A percentile compares a stretch with the other conserved stretches of the same genome.
Conservation (phyloP, 2,797 vertebrate genomes). For the Myotis pilosus region DNA sequence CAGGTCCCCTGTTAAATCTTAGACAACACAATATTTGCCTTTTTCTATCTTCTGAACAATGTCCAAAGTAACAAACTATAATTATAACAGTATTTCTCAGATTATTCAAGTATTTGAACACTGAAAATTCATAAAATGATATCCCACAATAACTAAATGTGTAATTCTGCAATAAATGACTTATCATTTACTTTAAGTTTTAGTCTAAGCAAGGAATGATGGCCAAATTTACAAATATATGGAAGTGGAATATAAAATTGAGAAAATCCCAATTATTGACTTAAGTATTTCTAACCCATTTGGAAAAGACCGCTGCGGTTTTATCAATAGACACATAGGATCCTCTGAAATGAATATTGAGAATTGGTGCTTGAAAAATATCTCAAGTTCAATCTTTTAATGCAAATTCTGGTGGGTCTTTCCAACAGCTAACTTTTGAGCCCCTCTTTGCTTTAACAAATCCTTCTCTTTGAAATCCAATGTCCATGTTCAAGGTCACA, state of each 20-base stretch:
- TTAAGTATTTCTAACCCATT: neutral
- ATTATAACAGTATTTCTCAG: neutral
- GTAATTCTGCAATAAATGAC: neutral
- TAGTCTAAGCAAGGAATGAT: neutral
- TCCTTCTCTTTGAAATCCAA: conserved; percentile 19
- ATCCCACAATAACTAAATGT: neutral
- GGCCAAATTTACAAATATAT: neutral
- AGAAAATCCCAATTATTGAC: neutral
- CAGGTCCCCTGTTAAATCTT: neutral
- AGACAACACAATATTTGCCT: neutral
- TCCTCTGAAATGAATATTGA: neutral
- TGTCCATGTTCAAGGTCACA: neutral
- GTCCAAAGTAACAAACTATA: neutral
- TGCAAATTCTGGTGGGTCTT: neutral
- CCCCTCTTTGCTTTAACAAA: neutral
- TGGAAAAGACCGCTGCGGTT: neutral
- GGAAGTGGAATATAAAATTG: neutral
- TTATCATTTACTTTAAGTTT: neutral
- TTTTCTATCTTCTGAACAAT: neutral
- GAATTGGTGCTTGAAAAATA: neutral
- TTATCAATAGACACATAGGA: neutral
- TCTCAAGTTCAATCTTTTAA: neutral
- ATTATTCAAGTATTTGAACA: neutral
- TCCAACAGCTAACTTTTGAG: neutral
- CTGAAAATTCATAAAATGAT: neutral